These are phyloP conservation scores for Ptychobarbus kaznakovi DNA, from an alignment of 2,797 vertebrate genomes.

Conservation along the genomic window DNA sequence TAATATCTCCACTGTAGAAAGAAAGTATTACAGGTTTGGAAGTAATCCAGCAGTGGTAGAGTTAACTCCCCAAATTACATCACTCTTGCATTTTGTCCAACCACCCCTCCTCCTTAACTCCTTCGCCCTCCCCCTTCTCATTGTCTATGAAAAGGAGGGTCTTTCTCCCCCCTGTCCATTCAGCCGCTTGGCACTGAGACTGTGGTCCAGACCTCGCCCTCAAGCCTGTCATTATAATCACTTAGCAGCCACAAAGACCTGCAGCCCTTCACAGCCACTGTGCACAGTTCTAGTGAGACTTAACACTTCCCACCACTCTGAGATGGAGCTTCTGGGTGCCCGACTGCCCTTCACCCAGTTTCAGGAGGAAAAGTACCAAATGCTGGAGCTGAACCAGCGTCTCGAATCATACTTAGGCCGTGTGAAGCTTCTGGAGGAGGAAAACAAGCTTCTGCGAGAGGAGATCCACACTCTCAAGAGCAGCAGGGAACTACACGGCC, in stretches of 20 bases:
- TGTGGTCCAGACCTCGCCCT: slow-evolving; percentile 56
- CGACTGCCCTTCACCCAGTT: slow-evolving; percentile 56
- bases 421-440: slow-evolving; percentile 90
- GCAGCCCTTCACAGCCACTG: slow-evolving; percentile 35
- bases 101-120: slow-evolving; percentile 55
- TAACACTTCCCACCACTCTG: slow-evolving; percentile 4
- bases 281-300: slow-evolving; percentile 40
- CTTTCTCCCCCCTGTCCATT: slow-evolving; percentile 66
- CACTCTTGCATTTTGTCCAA: slow-evolving; percentile 56
- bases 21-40: neutral
- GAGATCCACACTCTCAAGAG: slow-evolving; percentile 76
- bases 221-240: slow-evolving; percentile 53
- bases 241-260: slow-evolving; percentile 43
- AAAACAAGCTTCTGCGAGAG: slow-evolving; percentile 80
- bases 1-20: neutral
- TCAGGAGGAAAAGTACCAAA: slow-evolving; percentile 86
- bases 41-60: slow-evolving; percentile 64
- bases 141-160: slow-evolving; percentile 72
- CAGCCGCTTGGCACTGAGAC: slow-evolving; percentile 58
- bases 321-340: slow-evolving; percentile 71
- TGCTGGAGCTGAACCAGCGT: slow-evolving; percentile 91
- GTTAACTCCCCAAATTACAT: slow-evolving; percentile 74
- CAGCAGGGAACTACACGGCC: slow-evolving; percentile 57
- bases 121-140: slow-evolving; percentile 71
- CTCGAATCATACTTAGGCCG: slow-evolving; percentile 88